A percentile compares a stretch with the other conserved stretches of the same genome.
These are phyloP conservation scores for Clivina fossor DNA, from an alignment of 2,888 invertebrate species.

Conservation along the genomic window DNA sequence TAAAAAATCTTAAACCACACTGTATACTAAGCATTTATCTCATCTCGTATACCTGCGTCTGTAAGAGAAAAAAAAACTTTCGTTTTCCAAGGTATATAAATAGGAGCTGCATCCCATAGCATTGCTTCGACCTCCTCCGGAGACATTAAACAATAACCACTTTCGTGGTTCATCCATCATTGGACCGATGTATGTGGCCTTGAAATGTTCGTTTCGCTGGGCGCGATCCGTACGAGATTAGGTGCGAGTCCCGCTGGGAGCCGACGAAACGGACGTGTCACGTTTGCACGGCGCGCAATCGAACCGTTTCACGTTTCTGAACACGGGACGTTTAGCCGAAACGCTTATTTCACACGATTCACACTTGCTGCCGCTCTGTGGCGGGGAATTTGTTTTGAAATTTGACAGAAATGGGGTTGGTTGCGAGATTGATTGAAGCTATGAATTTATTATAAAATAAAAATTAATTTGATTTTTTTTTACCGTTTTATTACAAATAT, in stretches of 20 bases:
- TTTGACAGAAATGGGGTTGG: too few species aligned
- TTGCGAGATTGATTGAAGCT: too few species aligned
- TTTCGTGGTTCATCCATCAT: conserved; percentile 53
- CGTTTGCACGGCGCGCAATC: conserved; percentile 3
- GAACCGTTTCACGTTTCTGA: background rate
- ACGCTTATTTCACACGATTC: conserved; percentile 18
- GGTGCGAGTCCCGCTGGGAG: conserved; percentile 49
- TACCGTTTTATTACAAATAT: too few species aligned
- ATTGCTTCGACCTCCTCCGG: conserved; percentile 47
- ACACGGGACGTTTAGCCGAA: background rate
- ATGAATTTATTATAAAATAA: too few species aligned
- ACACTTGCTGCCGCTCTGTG: too few species aligned
- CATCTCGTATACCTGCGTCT: too few species aligned
- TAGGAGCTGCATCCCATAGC: background rate
- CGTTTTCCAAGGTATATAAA: background rate
- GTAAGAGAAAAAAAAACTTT: background rate
- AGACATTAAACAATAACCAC: conserved; percentile 55
- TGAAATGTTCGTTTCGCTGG: conserved; percentile 45
- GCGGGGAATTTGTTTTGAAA: too few species aligned
- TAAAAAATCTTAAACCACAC: too few species aligned
- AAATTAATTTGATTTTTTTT: too few species aligned
- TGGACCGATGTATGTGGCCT: conserved; percentile 32
- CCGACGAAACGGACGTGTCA: too few species aligned
- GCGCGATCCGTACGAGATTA: conserved; percentile 48
- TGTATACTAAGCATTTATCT: too few species aligned